A percentile compares a stretch with the other conserved stretches of the same genome.
Conservation (phyloP, 2,113 vertebrate species). For the Tychaedon coryphoeus region DNA sequence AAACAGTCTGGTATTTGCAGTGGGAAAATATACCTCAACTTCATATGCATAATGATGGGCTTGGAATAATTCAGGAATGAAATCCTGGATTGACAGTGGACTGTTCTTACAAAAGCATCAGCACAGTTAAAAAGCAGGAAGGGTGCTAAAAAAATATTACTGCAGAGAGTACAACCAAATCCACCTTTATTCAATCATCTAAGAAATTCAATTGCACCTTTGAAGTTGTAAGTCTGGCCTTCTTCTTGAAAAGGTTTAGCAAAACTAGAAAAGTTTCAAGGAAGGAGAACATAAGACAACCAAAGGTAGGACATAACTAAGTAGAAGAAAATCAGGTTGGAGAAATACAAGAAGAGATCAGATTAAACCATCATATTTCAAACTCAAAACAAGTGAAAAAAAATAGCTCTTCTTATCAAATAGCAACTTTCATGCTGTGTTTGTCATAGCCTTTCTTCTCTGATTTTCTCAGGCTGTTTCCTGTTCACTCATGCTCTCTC, state of each 20-base stretch:
- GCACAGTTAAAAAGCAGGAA: not conserved
- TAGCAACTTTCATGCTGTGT: not conserved
- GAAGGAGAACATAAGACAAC: not conserved
- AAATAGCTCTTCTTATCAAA: not conserved
- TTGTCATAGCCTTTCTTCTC: not conserved
- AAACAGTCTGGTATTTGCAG: not conserved
- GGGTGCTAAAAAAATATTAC: not conserved
- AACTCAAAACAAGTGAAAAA: not conserved
- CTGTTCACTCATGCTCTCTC: not conserved
- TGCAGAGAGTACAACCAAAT: not conserved
- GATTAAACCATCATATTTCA: not conserved
- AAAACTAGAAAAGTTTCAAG: not conserved
- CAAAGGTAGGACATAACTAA: not conserved
- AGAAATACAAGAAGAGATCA: not conserved
- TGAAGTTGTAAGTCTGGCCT: not conserved
- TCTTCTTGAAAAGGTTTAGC: not conserved
- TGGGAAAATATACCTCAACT: not conserved
- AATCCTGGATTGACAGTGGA: not conserved
- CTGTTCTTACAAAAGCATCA: not conserved
- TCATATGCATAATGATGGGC: not conserved
- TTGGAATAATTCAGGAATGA: not conserved
- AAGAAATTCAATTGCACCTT: not conserved
- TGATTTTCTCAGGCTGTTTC: not conserved
- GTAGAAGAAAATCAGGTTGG: not conserved
- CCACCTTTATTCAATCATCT: not conserved